Evolutionary conservation across 2,888 invertebrate species (phyloP).

Genomic region (Drosophila aldrichi): DNA sequence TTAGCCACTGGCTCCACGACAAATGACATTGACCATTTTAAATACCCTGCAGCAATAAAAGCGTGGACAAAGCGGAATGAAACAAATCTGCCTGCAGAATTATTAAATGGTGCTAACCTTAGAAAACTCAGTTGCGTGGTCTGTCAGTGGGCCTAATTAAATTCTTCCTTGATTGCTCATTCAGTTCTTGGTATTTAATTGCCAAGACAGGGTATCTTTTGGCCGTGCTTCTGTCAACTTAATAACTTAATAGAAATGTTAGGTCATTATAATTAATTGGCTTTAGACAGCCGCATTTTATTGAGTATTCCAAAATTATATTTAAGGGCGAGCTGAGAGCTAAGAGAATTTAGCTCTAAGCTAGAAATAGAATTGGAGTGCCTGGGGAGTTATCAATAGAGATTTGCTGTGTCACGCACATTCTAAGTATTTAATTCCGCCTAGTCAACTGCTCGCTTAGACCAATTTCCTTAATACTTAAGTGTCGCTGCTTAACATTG

Average conservation of each 20-base stretch:
- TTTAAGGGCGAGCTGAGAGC: constrained; percentile 5
- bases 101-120: background rate
- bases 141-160: background rate
- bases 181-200: background rate
- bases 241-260: constrained; percentile 15
- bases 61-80: background rate
- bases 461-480: background rate
- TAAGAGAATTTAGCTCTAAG: background rate
- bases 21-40: constrained; percentile 64
- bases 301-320: constrained; percentile 21
- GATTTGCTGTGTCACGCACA: background rate
- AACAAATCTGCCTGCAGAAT: background rate
- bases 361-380: background rate
- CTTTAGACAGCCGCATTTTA: constrained; percentile 17
- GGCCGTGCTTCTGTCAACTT: background rate
- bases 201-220: background rate
- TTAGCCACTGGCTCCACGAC: constrained; percentile 19
- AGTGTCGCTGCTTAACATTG: constrained; percentile 2
- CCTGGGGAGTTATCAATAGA: background rate
- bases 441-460: background rate
- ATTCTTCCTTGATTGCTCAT: background rate
- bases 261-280: constrained; percentile 53
- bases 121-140: background rate
- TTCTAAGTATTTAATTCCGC: constrained; percentile 4
- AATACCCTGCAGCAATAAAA: constrained; percentile 12